These are phyloP conservation scores for Diphyllodes magnificus DNA, from an alignment of 2,113 vertebrate species.

Conservation along the genomic window DNA sequence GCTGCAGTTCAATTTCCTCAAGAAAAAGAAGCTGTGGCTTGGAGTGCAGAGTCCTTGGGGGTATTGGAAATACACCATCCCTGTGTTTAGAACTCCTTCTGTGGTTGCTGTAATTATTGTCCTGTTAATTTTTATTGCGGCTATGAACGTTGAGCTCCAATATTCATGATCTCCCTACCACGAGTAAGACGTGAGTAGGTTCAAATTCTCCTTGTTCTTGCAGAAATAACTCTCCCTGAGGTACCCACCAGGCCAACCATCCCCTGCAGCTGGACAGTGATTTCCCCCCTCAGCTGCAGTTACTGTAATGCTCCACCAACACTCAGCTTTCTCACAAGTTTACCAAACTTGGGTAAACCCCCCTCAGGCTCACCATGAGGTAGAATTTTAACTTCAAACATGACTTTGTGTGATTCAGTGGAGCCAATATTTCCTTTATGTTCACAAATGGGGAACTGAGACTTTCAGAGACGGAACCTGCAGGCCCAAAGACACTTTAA, in stretches of 20 bases:
- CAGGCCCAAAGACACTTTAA: neutral
- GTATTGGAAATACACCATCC: neutral
- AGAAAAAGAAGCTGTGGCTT: neutral
- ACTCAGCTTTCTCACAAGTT: neutral
- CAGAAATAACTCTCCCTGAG: neutral
- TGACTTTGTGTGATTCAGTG: neutral
- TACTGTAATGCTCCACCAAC: neutral
- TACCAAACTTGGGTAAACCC: neutral
- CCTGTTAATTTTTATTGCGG: neutral
- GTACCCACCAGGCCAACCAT: neutral
- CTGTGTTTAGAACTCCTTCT: neutral
- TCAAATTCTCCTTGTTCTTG: neutral
- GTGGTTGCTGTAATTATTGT: neutral
- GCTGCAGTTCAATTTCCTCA: neutral
- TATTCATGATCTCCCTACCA: neutral
- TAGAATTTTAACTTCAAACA: neutral
- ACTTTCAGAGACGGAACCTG: neutral
- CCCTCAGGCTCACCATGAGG: neutral
- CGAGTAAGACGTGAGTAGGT: neutral
- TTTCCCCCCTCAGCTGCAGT: neutral
- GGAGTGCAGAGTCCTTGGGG: neutral
- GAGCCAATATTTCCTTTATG: neutral
- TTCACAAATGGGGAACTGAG: neutral
- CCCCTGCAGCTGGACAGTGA: neutral
- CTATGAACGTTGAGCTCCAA: neutral